Base-by-base conservation (phyloP, 2,113 vertebrate species). In the Mesoclemmys tuberculata region DNA sequence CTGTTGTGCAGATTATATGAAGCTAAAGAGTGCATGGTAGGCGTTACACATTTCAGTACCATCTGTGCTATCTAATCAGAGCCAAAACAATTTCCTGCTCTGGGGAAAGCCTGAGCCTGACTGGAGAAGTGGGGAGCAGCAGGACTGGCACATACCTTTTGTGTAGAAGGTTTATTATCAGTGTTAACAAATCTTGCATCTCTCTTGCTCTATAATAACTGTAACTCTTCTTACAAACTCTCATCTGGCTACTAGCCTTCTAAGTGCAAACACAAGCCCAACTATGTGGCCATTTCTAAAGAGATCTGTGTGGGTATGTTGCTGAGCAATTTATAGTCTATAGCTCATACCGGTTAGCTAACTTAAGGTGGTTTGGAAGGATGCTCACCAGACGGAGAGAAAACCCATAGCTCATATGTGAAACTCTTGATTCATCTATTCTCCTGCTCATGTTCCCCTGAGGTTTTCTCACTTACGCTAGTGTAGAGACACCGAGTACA, bases 231-330 rank as follows among this genome's bases (percentile, higher is more conserved):
- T 88, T 97, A 95, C 96, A 88, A 98, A 96, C 97, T 89, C 95
- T 96, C 92, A 98, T 98, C 97, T 98, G 97, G 98, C 94, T 95
- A 94, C 97, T 95, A 96, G 97, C 95, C 96, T 94, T 92, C 84
- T 79, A 95, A 86, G 29, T 71, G 86, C 82, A 8, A 41, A 44
- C 10, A 38, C 91, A 93, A 96, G 93, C 90, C 84, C 78, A 94
- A 96, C 94, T 94, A 97, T 91, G 88, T 95, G 96, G 41, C 84
- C 92, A 5, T 48, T 11, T 16, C 80, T 55, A 89, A 71, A 54
- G 21, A 81, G 80, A 88, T 51, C 22, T n/a, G 82, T 68, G 91
- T 85, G 38, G 10, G 92, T 64, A 11, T 46, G 44, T 84, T 84
- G 46, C 84, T 93, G 93, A 97, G 93, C 95, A 96, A 88, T 95